phyloP scores from a whole-genome alignment of 2,888 invertebrate species.

The Craniophora ligustri region DNA sequence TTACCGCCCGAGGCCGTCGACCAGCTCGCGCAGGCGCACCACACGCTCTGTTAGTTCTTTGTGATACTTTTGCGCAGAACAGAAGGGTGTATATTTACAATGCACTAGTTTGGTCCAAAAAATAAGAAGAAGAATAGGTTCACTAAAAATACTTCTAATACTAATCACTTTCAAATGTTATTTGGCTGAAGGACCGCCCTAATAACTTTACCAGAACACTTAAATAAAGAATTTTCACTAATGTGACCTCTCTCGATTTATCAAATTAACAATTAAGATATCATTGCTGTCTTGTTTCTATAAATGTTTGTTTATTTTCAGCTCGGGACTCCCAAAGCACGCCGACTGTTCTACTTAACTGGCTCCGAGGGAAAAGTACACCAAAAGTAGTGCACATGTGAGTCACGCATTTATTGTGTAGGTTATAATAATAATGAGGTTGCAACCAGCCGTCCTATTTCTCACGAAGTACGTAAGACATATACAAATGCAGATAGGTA shows the following conservation, averaged over 20 bases:
- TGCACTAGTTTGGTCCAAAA: too few relatives aligned
- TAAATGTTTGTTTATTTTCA: conserved; percentile 72
- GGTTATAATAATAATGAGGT: conserved; percentile 35
- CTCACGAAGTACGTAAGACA: conserved; percentile 14
- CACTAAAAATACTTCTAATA: too few relatives aligned
- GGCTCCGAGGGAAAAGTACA: conserved; percentile 93
- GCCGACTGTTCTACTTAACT: conserved; percentile 93
- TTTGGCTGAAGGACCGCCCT: too few relatives aligned
- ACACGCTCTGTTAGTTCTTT: conserved; percentile 91
- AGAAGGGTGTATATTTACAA: too few relatives aligned
- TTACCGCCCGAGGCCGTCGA: conserved; percentile 92
- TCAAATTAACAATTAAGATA: too few relatives aligned
- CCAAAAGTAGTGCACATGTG: conserved; percentile 89
- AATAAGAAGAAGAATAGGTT: too few relatives aligned
- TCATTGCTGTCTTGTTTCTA: not conserved
- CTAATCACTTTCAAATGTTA: too few relatives aligned
- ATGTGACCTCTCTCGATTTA: too few relatives aligned
- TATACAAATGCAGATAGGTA: conserved; percentile 2
- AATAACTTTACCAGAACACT: too few relatives aligned
- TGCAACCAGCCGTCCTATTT: conserved; percentile 41
- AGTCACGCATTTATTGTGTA: conserved; percentile 56
- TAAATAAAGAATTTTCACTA: too few relatives aligned
- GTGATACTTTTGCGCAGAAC: too few relatives aligned
- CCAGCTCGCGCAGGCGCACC: conserved; percentile 92
- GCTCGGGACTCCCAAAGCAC: conserved; percentile 94